Evolutionary conservation across 2,113 vertebrate species (phyloP).

Genomic region (Sinocyclocheilus anophthalmus): DNA sequence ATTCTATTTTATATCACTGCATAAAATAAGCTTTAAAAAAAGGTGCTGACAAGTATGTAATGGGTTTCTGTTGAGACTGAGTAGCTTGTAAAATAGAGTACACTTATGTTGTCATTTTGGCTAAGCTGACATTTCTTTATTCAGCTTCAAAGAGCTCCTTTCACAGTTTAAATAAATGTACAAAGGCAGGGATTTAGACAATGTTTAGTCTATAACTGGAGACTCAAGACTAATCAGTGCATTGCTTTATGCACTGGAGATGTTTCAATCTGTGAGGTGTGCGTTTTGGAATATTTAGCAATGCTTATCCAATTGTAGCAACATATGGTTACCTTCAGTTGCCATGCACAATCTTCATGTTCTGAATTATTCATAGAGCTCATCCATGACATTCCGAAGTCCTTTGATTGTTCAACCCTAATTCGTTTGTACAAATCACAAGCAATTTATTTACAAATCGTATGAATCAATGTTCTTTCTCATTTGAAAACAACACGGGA

Average conservation of each 20-base stretch:
- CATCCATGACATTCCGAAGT: constrained; percentile 13
- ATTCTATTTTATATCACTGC: background rate
- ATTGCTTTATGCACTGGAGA: background rate
- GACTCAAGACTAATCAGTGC: background rate
- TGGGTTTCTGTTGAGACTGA: background rate
- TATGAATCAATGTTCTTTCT: background rate
- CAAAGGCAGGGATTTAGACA: background rate
- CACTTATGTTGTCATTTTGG: background rate
- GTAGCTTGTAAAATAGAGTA: background rate
- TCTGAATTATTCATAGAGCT: background rate
- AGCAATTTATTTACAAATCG: constrained; percentile 4
- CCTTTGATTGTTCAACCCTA: constrained; percentile 4
- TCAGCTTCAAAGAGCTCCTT: constrained; percentile 9
- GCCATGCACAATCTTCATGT: constrained; percentile 1
- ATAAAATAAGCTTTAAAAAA: background rate
- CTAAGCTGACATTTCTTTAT: constrained; percentile 22
- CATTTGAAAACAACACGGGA: constrained; percentile 9
- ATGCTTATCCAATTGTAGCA: background rate
- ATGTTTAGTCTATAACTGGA: background rate
- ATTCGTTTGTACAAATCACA: constrained; percentile 5
- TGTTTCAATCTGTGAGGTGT: background rate
- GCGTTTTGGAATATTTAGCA: constrained; percentile 24
- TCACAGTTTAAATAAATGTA: constrained; percentile 4
- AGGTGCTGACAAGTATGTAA: constrained; percentile 7
- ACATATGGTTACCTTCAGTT: background rate